These are phyloP conservation scores for Ceratina calcarata DNA, from an alignment of 1,140 invertebrate species.

Conservation along the genomic window DNA sequence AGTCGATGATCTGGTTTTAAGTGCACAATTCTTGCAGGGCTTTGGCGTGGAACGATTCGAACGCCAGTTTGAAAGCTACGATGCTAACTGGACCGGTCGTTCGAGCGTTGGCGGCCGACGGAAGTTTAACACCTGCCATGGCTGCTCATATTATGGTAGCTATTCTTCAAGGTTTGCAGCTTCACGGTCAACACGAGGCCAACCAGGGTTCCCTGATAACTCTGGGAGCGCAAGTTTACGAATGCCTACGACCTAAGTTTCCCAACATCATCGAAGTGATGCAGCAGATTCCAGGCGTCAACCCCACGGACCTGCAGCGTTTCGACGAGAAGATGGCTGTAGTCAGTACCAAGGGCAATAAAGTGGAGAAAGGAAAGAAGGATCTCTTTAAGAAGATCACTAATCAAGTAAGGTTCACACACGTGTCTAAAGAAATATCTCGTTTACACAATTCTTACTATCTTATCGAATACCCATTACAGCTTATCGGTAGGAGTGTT, in stretches of 20 bases:
- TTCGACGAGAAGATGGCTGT: conserved; percentile 91
- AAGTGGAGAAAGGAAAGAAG: conserved; percentile 93
- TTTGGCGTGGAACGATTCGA: conserved; percentile 93
- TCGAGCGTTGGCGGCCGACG: conserved; percentile 81
- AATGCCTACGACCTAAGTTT: conserved; percentile 88
- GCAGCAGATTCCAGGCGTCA: conserved; percentile 89
- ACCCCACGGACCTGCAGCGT: conserved; percentile 87
- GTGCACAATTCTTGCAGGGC: conserved; percentile 79
- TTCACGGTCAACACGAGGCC: conserved; percentile 92
- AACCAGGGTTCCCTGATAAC: conserved; percentile 87
- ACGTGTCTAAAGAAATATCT: no score
- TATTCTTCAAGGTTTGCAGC: conserved; percentile 87
- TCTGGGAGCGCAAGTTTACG: conserved; percentile 89
- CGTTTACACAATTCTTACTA: no score
- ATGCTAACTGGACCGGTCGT: conserved; percentile 86
- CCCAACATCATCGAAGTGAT: conserved; percentile 85
- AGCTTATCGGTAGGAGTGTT: conserved; percentile 89
- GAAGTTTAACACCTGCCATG: conserved; percentile 84
- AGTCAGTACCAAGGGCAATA: conserved; percentile 85
- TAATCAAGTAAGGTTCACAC: conserved; percentile 81
- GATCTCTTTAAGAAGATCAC: conserved; percentile 95
- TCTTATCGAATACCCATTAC: conserved; percentile 54
- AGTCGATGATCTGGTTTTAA: background rate
- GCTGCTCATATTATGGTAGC: conserved; percentile 86
- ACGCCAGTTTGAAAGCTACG: conserved; percentile 88